Evolutionary conservation across 1,140 invertebrate species (phyloP).

Genomic region (Centruroides sculpturatus): DNA sequence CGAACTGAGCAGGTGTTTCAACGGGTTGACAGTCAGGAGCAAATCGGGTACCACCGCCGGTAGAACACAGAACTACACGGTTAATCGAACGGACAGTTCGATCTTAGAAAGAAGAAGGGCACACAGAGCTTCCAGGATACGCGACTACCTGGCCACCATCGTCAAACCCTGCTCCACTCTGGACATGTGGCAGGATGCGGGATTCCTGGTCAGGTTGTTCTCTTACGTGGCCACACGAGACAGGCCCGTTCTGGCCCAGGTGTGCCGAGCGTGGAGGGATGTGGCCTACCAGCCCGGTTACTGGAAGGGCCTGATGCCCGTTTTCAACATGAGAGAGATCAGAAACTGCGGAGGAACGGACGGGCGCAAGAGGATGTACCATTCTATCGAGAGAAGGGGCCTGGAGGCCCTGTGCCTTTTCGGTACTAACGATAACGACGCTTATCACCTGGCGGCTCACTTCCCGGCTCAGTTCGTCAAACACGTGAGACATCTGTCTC

Average conservation of each 20-base stretch:
- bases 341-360: slow-evolving; percentile 2
- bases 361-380: slow-evolving; percentile 8
- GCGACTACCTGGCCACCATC: too few species aligned
- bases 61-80: background rate
- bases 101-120: background rate
- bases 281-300: slow-evolving; percentile 66
- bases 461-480: slow-evolving; percentile 38
- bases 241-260: slow-evolving; percentile 52
- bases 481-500: slow-evolving; percentile 27
- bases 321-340: slow-evolving; percentile 65
- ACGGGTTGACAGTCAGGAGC: slow-evolving; percentile 49
- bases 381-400: slow-evolving; percentile 51
- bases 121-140: too few species aligned
- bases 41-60: background rate
- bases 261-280: slow-evolving; percentile 69
- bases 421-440: slow-evolving; percentile 74
- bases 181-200: slow-evolving; percentile 62
- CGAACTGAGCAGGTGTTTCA: slow-evolving; percentile 70
- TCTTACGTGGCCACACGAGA: slow-evolving; percentile 66
- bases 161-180: slow-evolving; percentile 21
- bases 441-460: slow-evolving; percentile 48
- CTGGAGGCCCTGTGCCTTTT: slow-evolving; percentile 69
- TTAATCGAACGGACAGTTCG: background rate
- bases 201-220: slow-evolving; percentile 69
- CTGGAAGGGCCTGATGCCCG: slow-evolving; percentile 67